Percentiles rank a stretch among this genome's conserved stretches.
Evolutionary conservation across 2,888 invertebrate genomes (phyloP).

Genomic region (Caenorhabditis zanzibari): DNA sequence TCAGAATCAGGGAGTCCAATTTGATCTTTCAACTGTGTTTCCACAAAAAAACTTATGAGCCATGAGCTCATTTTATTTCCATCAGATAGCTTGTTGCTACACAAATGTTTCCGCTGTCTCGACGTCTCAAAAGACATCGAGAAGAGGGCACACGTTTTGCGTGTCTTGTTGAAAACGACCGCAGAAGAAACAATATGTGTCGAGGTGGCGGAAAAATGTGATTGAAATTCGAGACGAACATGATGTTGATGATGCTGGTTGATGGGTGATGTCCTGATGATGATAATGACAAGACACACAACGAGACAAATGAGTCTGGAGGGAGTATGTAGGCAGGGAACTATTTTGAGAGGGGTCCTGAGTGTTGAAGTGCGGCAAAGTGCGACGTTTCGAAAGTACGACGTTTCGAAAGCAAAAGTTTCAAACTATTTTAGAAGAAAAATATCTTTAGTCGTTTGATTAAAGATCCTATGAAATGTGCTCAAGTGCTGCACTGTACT

Average conservation of each 20-base stretch:
- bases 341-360: not conserved
- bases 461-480: too few relatives aligned
- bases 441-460: too few relatives aligned
- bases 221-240: slow-evolving; percentile 63
- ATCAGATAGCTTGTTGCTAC: slow-evolving; percentile 16
- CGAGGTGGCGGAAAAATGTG: slow-evolving; percentile 47
- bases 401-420: too few relatives aligned
- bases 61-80: not conserved
- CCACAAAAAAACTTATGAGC: too few relatives aligned
- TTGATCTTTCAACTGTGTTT: not conserved
- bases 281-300: slow-evolving; percentile 26
- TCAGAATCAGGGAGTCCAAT: not conserved
- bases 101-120: slow-evolving; percentile 27
- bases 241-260: slow-evolving; percentile 6
- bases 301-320: slow-evolving; percentile 40
- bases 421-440: too few relatives aligned
- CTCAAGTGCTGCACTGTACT: too few relatives aligned
- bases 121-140: not conserved
- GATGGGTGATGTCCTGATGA: slow-evolving; percentile 1
- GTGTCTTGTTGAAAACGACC: slow-evolving; percentile 31
- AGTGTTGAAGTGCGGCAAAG: too few relatives aligned
- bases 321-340: slow-evolving; percentile 11
- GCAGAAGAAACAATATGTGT: slow-evolving; percentile 37
- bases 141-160: slow-evolving; percentile 13
- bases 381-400: too few relatives aligned